Evolutionary conservation across 35 echinoderm and acorn worm species (phyloP), one percentile per base, ranked within the genome.

Genomic region (Strongylocentrotus purpuratus): DNA sequence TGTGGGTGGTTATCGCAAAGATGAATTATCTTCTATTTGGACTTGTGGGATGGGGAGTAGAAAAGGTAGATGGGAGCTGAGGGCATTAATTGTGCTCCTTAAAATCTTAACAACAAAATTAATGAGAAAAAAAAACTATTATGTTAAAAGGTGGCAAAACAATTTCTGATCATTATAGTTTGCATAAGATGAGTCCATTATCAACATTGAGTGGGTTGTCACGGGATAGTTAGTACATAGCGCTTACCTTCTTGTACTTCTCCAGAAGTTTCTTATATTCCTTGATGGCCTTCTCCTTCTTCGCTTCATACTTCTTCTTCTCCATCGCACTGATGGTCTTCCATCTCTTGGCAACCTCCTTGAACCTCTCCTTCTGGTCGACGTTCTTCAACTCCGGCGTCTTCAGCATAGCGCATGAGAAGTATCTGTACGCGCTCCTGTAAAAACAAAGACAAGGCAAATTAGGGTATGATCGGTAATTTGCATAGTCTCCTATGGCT

Each of bases 301-400:
- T 97, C 1, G 92, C 61, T 32, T 97, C 94, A 71, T 97, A 97
- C 33, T 95, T 95, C 86, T 97, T 97, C 89, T 97, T 97, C 92
- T 95, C 96, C 12, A 88, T 60, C 0, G 96, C 92, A 12, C 88
- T 94, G 33, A 97, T 92, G 33, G 94, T 95, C 25, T 95, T 88
- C 96, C 96, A 97, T 47, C 93, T 32, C 33, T 94, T 71, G 48
- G 91, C 96, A 31, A 97, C 95, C 46, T 95, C 96, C 46, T 95
- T 94, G 33, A 97, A 94, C 45, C 96, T 85, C 87, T 95, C 95
- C 33, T 94, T 94, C 85, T 95, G 95, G 48, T 95, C 94, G 32
- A 97, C 31, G 2, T 32, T 91, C 28, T 87, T 95, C 47, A 97
- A 59, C 45, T 97, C 96, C 2, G 94, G 86, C 0, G 90, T 94